Percentiles rank a stretch among this genome's conserved stretches.
Conservation (phyloP, 2,888 invertebrate species). For the Cantharis flavilabris region DNA sequence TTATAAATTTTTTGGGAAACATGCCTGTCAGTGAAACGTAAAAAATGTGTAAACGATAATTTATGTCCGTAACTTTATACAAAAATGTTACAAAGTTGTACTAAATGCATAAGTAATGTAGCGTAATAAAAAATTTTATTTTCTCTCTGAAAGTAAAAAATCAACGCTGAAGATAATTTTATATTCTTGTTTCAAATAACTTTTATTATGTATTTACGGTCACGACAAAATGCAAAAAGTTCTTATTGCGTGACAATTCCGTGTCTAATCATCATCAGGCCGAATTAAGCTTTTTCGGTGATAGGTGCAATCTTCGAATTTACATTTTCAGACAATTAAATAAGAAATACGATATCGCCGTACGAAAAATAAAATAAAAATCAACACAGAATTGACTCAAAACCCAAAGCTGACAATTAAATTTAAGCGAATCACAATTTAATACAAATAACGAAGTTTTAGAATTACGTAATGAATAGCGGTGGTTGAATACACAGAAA, state of each 20-base stretch:
- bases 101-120: not conserved
- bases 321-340: not conserved
- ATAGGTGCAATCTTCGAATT: not conserved
- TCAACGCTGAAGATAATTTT: not conserved
- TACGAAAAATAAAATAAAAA: not conserved
- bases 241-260: not conserved
- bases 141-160: not conserved
- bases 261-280: not conserved
- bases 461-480: slow-evolving; percentile 7
- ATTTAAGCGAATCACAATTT: slow-evolving; percentile 8
- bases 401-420: not conserved
- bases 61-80: not conserved
- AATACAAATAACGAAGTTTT: not conserved
- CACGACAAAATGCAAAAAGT: not conserved
- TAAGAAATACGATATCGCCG: not conserved
- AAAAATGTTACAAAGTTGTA: not conserved
- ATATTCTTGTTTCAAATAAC: not conserved
- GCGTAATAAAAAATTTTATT: not conserved
- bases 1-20: not conserved
- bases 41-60: not conserved
- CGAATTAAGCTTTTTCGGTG: not conserved
- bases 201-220: not conserved
- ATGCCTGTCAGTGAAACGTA: not conserved
- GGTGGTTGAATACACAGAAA: slow-evolving; percentile 3
- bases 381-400: not conserved